phyloP scores from a whole-genome alignment of 2,888 invertebrate genomes.

The Caenorhabditis zanzibari region DNA sequence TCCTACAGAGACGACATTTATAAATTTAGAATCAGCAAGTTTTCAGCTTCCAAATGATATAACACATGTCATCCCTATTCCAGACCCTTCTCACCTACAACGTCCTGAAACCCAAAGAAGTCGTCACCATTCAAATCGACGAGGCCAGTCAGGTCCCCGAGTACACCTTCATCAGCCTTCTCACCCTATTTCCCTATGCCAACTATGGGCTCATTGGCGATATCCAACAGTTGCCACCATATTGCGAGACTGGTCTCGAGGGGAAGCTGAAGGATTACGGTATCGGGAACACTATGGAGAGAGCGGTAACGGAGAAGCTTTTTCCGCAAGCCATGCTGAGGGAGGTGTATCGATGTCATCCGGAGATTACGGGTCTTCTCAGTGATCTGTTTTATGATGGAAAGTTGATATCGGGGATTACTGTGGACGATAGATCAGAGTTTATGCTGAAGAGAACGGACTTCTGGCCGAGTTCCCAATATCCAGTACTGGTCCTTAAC shows the following conservation, averaged over 20 bases:
- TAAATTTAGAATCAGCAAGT: no score
- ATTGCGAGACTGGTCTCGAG: constrained; percentile 15
- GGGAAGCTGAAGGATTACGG: constrained; percentile 34
- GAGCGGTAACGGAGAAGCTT: neutral
- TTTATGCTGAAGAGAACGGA: constrained; percentile 2
- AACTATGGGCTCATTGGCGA: constrained; percentile 29
- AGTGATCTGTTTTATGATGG: constrained; percentile 21
- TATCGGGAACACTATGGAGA: constrained; percentile 40
- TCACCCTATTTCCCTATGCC: constrained; percentile 18
- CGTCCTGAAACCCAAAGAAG: neutral
- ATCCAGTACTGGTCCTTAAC: constrained; percentile 15
- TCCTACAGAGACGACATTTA: no score
- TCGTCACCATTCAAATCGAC: constrained; percentile 30
- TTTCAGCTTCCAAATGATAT: no score
- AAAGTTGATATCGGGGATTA: constrained; percentile 11
- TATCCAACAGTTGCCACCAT: constrained; percentile 29
- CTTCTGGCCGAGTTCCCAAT: constrained; percentile 13
- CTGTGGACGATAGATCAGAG: neutral
- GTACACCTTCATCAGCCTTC: constrained; percentile 8
- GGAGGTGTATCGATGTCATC: constrained; percentile 30
- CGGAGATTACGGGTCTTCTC: constrained; percentile 2
- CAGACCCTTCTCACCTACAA: neutral
- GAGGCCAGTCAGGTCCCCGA: constrained; percentile 35
- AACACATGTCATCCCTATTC: no score
- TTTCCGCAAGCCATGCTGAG: constrained; percentile 31